A percentile compares a stretch with the other conserved stretches of the same genome.
These are phyloP conservation scores for Octodon degus DNA, from an alignment of 2,113 vertebrate genomes.

Conservation along the genomic window DNA sequence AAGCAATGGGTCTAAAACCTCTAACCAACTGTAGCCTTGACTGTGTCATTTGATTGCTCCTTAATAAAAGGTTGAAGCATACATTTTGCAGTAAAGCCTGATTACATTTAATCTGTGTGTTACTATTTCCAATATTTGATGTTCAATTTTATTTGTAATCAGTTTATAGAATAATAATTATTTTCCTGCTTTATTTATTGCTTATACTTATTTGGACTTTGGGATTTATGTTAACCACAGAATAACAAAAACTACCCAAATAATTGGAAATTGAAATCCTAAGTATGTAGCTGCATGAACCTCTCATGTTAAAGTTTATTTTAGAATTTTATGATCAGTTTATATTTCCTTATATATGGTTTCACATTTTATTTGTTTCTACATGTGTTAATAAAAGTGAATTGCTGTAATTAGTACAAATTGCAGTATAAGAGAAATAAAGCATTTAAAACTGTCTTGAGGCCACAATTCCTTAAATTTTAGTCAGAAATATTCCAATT, in stretches of 20 bases:
- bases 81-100: slow-evolving; percentile 18
- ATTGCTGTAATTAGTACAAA: slow-evolving; percentile 78
- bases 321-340: slow-evolving; percentile 73
- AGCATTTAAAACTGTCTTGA: slow-evolving; percentile 74
- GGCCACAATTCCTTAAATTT: slow-evolving; percentile 74
- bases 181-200: slow-evolving; percentile 58
- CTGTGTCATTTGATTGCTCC: slow-evolving; percentile 20
- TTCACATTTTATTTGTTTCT: slow-evolving; percentile 76
- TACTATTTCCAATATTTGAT: background rate
- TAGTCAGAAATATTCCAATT: slow-evolving; percentile 60
- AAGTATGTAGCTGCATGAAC: slow-evolving; percentile 57
- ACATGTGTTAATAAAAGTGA: slow-evolving; percentile 73
- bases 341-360: slow-evolving; percentile 70
- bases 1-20: slow-evolving; percentile 16
- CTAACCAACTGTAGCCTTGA: slow-evolving; percentile 44
- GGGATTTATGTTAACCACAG: slow-evolving; percentile 29
- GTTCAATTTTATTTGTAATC: slow-evolving; percentile 41
- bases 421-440: slow-evolving; percentile 73
- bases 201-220: slow-evolving; percentile 38
- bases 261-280: slow-evolving; percentile 9
- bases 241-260: slow-evolving; percentile 50
- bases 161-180: slow-evolving; percentile 52
- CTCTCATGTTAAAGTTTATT: slow-evolving; percentile 71
- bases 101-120: slow-evolving; percentile 26
- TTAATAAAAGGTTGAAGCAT: slow-evolving; percentile 36